A percentile compares a stretch with the other conserved stretches of the same genome.
Conservation (phyloP, 1,140 invertebrate genomes). For the Leucophenga varia region DNA sequence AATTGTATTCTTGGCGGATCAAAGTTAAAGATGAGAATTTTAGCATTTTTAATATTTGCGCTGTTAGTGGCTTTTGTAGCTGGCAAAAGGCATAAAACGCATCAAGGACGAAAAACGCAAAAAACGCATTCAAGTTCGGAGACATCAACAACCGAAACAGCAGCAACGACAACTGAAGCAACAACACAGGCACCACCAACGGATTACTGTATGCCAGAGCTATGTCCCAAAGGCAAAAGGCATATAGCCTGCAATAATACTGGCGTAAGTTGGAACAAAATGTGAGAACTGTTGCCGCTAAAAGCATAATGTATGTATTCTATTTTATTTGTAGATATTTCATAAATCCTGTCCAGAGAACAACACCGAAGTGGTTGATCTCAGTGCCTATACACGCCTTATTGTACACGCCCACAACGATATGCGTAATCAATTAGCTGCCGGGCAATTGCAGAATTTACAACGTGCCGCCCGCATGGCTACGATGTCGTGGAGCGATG, state of each 20-base stretch:
- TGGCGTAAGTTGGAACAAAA: not conserved
- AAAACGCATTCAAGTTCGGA: conserved; percentile 2
- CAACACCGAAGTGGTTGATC: conserved; percentile 8
- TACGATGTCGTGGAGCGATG: conserved; percentile 37
- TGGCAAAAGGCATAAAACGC: no score
- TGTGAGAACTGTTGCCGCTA: not conserved
- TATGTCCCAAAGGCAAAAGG: conserved; percentile 19
- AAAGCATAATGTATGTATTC: no score
- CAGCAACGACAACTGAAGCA: conserved; percentile 10
- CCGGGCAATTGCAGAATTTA: conserved; percentile 18
- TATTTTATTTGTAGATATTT: no score
- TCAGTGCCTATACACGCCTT: conserved; percentile 6
- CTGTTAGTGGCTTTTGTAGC: no score
- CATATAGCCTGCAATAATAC: conserved; percentile 31
- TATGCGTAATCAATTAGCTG: conserved; percentile 14
- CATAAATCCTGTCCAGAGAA: conserved; percentile 5
- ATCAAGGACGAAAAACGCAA: no score
- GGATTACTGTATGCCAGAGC: conserved; percentile 21
- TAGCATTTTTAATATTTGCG: no score
- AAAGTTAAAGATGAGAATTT: no score
- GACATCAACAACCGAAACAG: conserved; percentile 4
- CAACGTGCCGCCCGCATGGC: conserved; percentile 33
- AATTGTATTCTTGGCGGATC: no score
- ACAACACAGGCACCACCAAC: conserved; percentile 10
- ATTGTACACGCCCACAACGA: conserved; percentile 31